phyloP scores from a whole-genome alignment of 2,888 invertebrate species.

The Lasius platythorax region DNA sequence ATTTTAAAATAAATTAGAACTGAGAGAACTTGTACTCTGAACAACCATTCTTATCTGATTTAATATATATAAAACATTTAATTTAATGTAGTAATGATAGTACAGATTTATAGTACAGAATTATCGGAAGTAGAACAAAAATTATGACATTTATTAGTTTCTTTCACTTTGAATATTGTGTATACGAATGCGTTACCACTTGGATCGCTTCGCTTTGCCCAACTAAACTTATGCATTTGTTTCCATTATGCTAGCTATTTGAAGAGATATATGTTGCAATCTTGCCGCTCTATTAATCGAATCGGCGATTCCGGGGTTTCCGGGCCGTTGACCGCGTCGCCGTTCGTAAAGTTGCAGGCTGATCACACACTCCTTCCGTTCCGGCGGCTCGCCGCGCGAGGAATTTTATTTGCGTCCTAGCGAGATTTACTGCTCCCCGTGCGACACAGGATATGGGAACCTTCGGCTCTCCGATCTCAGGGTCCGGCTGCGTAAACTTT shows the following conservation, averaged over 20 bases:
- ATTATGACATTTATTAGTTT: neutral
- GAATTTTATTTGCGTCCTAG: constrained; percentile 70
- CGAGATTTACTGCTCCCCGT: constrained; percentile 68
- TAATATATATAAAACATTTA: too few species aligned
- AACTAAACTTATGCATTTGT: constrained; percentile 18
- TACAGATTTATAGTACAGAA: too few species aligned
- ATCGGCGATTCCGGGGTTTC: constrained; percentile 43
- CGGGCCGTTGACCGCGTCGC: constrained; percentile 49
- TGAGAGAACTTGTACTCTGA: neutral
- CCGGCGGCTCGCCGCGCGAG: constrained; percentile 31
- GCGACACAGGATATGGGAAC: constrained; percentile 80
- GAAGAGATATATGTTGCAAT: constrained; percentile 43
- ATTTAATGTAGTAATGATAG: too few species aligned
- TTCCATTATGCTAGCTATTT: neutral
- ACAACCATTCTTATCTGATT: neutral
- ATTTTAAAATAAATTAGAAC: neutral
- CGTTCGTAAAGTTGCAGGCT: constrained; percentile 52
- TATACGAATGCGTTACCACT: neutral
- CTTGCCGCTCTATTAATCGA: constrained; percentile 44
- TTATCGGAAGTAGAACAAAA: neutral
- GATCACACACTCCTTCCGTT: constrained; percentile 47
- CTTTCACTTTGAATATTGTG: neutral
- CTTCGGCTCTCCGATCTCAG: constrained; percentile 59
- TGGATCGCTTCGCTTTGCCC: neutral
- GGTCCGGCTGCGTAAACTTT: constrained; percentile 84